Conservation (phyloP, 2,888 invertebrate genomes). For the Epinotia demarniana region DNA sequence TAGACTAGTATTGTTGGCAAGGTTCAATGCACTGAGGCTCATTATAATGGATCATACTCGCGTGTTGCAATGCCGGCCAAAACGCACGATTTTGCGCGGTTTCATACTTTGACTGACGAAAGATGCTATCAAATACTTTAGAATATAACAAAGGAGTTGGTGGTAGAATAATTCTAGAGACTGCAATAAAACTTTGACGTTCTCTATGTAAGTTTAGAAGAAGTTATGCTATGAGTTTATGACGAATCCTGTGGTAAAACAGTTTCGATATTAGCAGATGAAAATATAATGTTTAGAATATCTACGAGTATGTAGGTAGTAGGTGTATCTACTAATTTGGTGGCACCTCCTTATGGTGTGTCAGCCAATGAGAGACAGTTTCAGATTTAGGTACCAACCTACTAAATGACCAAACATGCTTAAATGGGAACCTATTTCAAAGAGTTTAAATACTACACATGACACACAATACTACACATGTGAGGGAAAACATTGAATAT, state of each 20-base stretch:
- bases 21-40: constrained; percentile 62
- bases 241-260: too few relatives aligned
- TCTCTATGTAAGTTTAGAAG: too few relatives aligned
- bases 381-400: not conserved
- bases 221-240: too few relatives aligned
- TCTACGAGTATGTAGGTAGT: too few relatives aligned
- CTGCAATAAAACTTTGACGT: constrained; percentile 18
- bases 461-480: too few relatives aligned
- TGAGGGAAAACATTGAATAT: not conserved
- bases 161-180: constrained; percentile 28
- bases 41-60: constrained; percentile 63
- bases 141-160: constrained; percentile 36
- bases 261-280: too few relatives aligned
- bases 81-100: constrained; percentile 48
- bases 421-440: not conserved
- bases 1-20: constrained; percentile 53
- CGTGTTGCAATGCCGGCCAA: constrained; percentile 61
- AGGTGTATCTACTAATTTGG: not conserved
- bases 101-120: constrained; percentile 36
- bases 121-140: constrained; percentile 40
- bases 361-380: not conserved
- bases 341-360: not conserved
- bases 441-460: too few relatives aligned
- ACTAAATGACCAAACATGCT: not conserved
- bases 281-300: too few relatives aligned